Evolutionary conservation across 1,140 invertebrate species (phyloP), one percentile per base, ranked within the genome.

Genomic region (Branchinecta lindahli): DNA sequence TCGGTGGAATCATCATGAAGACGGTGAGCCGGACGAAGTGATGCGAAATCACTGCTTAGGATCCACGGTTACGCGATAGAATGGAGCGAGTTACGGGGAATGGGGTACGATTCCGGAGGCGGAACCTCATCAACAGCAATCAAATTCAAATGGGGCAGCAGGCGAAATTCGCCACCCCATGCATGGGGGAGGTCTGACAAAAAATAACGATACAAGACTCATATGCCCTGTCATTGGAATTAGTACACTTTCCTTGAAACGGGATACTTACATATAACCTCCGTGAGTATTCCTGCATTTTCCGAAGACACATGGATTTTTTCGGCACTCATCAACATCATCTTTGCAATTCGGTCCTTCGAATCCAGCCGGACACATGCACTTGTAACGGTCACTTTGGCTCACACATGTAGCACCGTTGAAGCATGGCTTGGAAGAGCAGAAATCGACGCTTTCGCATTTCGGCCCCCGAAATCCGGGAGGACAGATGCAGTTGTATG

Each of bases 381-480:
- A 96, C 72, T 85, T 84, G 82, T 89, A 95, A 52, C 84, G 85
- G 73, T 86, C 84, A 10, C 85, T 82, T 1, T 87, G 78, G 0
- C 89, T 89, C 44, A 83, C 84, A 76, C 93, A 96, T 70, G 86
- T 84, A 8, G 88, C 92, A 3, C 89, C 89, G 79, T 96, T 93
- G 72, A 86, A 83, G 78, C 93, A 96, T 0, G 88, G 92, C 72
- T 87, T 86, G 10, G 88, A 89, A 7, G 91, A 89, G 79, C 93
- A 96, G 76, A 92, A 86, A 79, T 95, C 91, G 77, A 89, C 85
- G 74, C 86, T 85, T 74, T 94, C 89, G 78, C 94, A 97, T 77
- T 89, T 86, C 70, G 84, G 83, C 46, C 94, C 91, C 76, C 90
- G 88, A 78, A 86, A 93, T 70, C 92, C 92, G 45, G 85, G 84